These are phyloP conservation scores for Koerneria pararmatus DNA, from an alignment of 2,888 invertebrate genomes.

Conservation along the genomic window DNA sequence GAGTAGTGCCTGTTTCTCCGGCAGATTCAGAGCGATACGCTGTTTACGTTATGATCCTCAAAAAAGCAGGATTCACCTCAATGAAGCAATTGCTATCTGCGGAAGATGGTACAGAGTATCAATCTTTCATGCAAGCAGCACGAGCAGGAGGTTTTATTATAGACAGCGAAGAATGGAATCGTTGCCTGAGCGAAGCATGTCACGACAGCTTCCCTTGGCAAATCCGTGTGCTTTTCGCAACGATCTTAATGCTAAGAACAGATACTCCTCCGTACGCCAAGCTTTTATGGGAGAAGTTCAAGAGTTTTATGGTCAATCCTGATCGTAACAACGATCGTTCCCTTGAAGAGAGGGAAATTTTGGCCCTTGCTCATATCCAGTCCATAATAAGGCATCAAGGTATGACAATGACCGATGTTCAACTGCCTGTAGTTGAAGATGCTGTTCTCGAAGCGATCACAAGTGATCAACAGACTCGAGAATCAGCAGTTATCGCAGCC, in stretches of 20 bases:
- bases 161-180: constrained; percentile 14
- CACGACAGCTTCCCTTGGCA: neutral
- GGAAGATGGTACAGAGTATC: neutral
- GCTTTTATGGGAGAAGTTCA: constrained; percentile 5
- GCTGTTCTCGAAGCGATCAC: neutral
- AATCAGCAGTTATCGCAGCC: neutral
- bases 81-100: constrained; percentile 3
- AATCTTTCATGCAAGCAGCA: constrained; percentile 11
- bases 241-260: constrained; percentile 2
- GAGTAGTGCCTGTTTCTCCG: neutral
- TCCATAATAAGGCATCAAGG: constrained; percentile 9
- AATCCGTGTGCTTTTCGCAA: constrained; percentile 5
- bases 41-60: constrained; percentile 1
- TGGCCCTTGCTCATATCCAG: constrained; percentile 3
- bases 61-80: neutral
- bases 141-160: neutral
- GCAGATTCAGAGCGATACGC: neutral
- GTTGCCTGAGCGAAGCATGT: neutral
- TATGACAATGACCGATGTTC: neutral
- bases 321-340: neutral
- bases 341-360: constrained; percentile 2
- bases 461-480: neutral
- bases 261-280: neutral
- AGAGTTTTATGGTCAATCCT: neutral
- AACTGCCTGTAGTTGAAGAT: neutral